phyloP scores from a whole-genome alignment of 2,888 invertebrate species.

The Phortica okadai region DNA sequence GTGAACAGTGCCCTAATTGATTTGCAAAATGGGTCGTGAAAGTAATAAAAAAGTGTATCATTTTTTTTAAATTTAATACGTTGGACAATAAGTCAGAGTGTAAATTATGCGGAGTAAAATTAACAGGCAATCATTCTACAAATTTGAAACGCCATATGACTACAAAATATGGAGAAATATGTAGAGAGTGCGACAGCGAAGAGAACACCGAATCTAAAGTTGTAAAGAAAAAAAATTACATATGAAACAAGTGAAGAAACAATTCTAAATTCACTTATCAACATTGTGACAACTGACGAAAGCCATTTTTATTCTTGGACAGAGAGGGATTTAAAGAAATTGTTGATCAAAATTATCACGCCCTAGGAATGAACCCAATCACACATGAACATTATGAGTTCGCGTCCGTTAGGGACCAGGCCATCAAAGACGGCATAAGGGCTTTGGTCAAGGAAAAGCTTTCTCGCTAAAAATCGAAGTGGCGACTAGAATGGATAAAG shows the following conservation, averaged over 20 bases:
- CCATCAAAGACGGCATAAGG: slow-evolving; percentile 37
- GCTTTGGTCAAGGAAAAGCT: slow-evolving; percentile 37
- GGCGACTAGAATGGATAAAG: slow-evolving; percentile 15
- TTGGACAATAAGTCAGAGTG: too few species aligned
- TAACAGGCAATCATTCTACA: slow-evolving; percentile 24
- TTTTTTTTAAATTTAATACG: too few species aligned
- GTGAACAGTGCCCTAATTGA: too few species aligned
- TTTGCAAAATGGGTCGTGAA: too few species aligned
- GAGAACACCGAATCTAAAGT: slow-evolving; percentile 7
- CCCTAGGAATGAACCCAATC: slow-evolving; percentile 36
- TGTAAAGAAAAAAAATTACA: slow-evolving; percentile 32
- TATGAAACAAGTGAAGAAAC: slow-evolving; percentile 37
- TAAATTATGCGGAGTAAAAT: slow-evolving; percentile 21
- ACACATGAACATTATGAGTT: slow-evolving; percentile 40
- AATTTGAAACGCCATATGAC: slow-evolving; percentile 34
- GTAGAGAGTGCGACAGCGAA: slow-evolving; percentile 30
- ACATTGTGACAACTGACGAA: slow-evolving; percentile 39
- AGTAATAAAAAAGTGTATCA: too few species aligned
- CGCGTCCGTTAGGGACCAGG: slow-evolving; percentile 35
- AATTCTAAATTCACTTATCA: slow-evolving; percentile 35
- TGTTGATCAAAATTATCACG: slow-evolving; percentile 39
- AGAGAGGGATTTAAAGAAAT: slow-evolving; percentile 41
- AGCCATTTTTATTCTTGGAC: slow-evolving; percentile 39
- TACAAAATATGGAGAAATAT: slow-evolving; percentile 32
- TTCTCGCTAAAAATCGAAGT: slow-evolving; percentile 39